phyloP scores from a whole-genome alignment of 1,140 invertebrate species.

The Planococcus citri region DNA sequence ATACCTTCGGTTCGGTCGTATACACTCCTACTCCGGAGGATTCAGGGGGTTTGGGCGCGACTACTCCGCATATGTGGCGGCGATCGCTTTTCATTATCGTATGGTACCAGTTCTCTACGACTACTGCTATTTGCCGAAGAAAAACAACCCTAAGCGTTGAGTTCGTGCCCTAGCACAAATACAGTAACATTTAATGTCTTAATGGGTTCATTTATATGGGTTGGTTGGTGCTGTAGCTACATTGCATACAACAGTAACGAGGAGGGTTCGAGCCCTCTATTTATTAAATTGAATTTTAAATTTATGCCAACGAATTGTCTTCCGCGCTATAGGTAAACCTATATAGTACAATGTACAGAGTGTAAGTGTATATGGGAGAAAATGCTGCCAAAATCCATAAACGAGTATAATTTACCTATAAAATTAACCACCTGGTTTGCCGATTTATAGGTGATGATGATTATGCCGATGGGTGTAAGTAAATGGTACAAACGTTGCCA shows the following conservation, averaged over 20 bases:
- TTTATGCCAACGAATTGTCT: too few species aligned
- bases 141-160: not conserved
- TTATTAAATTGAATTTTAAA: slow-evolving; percentile 8
- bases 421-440: slow-evolving; percentile 1
- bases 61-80: not conserved
- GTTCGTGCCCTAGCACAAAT: not conserved
- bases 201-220: not conserved
- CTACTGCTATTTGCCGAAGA: not conserved
- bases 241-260: too few species aligned
- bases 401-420: slow-evolving; percentile 1
- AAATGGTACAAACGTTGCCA: too few species aligned
- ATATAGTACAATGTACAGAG: too few species aligned
- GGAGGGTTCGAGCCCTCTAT: not conserved
- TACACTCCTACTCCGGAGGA: not conserved
- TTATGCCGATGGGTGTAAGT: too few species aligned
- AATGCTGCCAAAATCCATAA: not conserved
- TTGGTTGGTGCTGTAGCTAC: not conserved
- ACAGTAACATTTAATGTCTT: not conserved
- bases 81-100: not conserved
- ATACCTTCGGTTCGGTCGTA: not conserved
- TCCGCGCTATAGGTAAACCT: too few species aligned
- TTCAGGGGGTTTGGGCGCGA: too few species aligned
- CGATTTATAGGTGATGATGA: not conserved
- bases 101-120: too few species aligned
- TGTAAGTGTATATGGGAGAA: not conserved